These are phyloP conservation scores for Ephialtes manifestator DNA, from an alignment of 2,888 invertebrate species.

Conservation along the genomic window DNA sequence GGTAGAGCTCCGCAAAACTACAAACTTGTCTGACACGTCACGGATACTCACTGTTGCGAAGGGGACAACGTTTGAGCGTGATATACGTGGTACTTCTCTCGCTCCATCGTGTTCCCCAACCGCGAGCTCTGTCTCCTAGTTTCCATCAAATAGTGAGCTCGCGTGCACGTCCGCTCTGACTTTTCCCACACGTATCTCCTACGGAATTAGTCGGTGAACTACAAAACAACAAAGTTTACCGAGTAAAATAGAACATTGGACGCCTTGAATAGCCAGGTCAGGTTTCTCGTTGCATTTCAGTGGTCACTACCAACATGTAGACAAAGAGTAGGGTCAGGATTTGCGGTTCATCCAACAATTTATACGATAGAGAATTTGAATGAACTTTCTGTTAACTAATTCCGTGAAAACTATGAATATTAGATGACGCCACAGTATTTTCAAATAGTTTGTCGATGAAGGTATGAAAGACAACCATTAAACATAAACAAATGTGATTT, in stretches of 20 bases:
- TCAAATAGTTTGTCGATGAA: not conserved
- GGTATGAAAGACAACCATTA: not conserved
- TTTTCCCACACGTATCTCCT: conserved; percentile 27
- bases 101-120: conserved; percentile 29
- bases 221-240: conserved; percentile 44
- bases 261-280: conserved; percentile 16
- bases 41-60: conserved; percentile 36
- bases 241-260: not conserved
- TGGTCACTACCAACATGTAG: conserved; percentile 25
- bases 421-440: too few relatives aligned
- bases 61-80: conserved; percentile 7
- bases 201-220: conserved; percentile 35
- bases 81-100: conserved; percentile 4
- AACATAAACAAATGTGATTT: not conserved
- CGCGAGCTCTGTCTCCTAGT: not conserved
- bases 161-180: conserved; percentile 36
- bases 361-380: too few relatives aligned
- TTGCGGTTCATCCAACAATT: conserved; percentile 4
- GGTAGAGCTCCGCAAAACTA: conserved; percentile 12
- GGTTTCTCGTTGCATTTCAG: conserved; percentile 34
- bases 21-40: conserved; percentile 55
- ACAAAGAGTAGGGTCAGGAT: not conserved
- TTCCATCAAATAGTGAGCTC: conserved; percentile 27
- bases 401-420: not conserved
- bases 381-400: not conserved